Base-by-base conservation (phyloP, 2,888 invertebrate genomes). In the Nebria salina region DNA sequence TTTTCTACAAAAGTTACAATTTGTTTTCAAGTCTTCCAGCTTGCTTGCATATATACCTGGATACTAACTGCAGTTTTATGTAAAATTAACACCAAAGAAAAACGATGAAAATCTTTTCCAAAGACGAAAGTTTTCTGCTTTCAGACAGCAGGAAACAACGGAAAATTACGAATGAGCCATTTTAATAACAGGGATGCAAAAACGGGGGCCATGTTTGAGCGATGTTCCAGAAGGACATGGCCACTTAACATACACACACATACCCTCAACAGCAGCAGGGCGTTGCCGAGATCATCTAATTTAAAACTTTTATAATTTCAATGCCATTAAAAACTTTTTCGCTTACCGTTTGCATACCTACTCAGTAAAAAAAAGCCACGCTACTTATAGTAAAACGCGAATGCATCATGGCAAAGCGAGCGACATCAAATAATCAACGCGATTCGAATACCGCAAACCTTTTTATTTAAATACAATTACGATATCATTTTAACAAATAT, bases 251-350 rank as follows among this genome's bases (percentile, higher is more conserved):
- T 70, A 20, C 70, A 75, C 54, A 7, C 54, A 13, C 54, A 54
- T 8, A 34, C 34, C 34, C 34, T 34, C 4, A 34, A 34, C 34
- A 34, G 1, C 34, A 54, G 13, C 54, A 54, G 54, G 54, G 54
- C 54, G 54, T 54, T 6, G 54, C 54, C 54, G 65, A 43, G 73
- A 78, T 78, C 73, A 78, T 78, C 73, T 78, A 73, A 78, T 78
- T 78, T 78, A 78, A 78, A 78, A 78, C 72, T 78, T 78, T 78
- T 78, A 78, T 78, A 78, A 78, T 78, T 78, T 78, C 78, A 78
- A 78, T 78, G 73, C 78, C 78, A 78, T 78, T 78, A 78, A 78
- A 78, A 78, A 78, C 41, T 78, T 78, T 78, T 78, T 78, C 78
- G 78, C 73, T 78, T 78, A 78, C 78, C 78, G 72, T 78, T 77